phyloP scores from a whole-genome alignment of 2,888 invertebrate species.

The Biston betularia region DNA sequence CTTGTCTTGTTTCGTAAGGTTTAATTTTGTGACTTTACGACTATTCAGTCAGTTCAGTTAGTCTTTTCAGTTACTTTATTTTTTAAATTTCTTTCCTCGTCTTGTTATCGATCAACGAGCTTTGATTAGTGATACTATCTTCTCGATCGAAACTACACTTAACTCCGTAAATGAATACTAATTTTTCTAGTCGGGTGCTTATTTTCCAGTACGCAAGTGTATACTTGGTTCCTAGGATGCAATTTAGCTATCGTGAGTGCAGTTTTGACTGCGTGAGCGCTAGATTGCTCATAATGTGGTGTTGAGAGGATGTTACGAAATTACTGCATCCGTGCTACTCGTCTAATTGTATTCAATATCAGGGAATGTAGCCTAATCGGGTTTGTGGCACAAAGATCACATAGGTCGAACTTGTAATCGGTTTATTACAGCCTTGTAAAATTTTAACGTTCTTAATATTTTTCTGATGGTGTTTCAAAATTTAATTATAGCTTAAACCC shows the following conservation, averaged over 20 bases:
- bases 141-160: slow-evolving; percentile 46
- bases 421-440: not conserved
- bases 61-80: not conserved
- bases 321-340: slow-evolving; percentile 67
- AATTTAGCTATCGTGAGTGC: slow-evolving; percentile 42
- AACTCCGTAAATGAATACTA: slow-evolving; percentile 18
- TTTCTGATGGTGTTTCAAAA: not conserved
- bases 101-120: slow-evolving; percentile 40
- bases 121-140: slow-evolving; percentile 27
- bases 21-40: too few relatives aligned
- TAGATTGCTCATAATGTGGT: slow-evolving; percentile 67
- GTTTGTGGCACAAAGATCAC: slow-evolving; percentile 14
- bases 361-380: slow-evolving; percentile 31
- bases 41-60: too few relatives aligned
- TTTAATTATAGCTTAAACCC: too few relatives aligned
- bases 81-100: slow-evolving; percentile 15
- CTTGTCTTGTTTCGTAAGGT: too few relatives aligned
- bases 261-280: slow-evolving; percentile 63
- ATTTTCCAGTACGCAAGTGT: not conserved
- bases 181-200: not conserved
- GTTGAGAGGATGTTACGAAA: slow-evolving; percentile 69
- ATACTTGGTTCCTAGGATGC: slow-evolving; percentile 12
- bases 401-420: not conserved
- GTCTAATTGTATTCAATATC: slow-evolving; percentile 64
- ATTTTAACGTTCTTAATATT: too few relatives aligned